Evolutionary conservation across 2,888 invertebrate genomes (phyloP), one percentile per base, ranked within the genome.

Genomic region (Gandaritis pyraliata): DNA sequence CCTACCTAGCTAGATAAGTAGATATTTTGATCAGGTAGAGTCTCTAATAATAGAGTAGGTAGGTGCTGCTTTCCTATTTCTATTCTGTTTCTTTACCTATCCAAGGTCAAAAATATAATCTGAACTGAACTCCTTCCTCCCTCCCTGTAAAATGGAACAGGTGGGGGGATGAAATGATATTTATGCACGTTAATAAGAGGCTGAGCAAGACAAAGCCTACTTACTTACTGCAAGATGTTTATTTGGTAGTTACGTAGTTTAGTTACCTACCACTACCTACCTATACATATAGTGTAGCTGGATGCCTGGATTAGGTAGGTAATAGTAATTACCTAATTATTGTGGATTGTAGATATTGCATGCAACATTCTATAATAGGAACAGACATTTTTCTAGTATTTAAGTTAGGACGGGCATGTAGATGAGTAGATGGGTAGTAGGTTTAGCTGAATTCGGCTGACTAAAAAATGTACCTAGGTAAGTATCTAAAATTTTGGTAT

Each of bases 101-200:
- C 69, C 73, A 76, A 77, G 76, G 83, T 83, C 85, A 85, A 43
- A 43, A 43, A 85, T 86, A 86, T 85, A 83, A 33, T 6, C 30
- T 33, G 8, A 6, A 33, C 33, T 10, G 33, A 33, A 33, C 83
- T 85, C 74, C 69, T 75, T 80, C 71, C 81, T 72, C 70, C 77
- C 79, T 75, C 75, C 77, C 74, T 75, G 66, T 80, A 84, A 83
- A 85, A 84, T 83, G 79, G 79, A 75, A 81, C 78, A 80, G 73
- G 74, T 77, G 81, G 72, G 78, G 72, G 78, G 76, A 73, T 77
- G n/a, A n/a, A n/a, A n/a, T 80, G 83, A 87, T 89, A 88, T 89
- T 90, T 90, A 90, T 88, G 89, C 83, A 82, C 86, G 85, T 88
- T 89, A 89, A 88, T 89, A 89, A 88, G 86, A 82, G 84, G 77